Evolutionary conservation across 2,888 invertebrate species (phyloP).

Genomic region (Emmelina monodactyla): DNA sequence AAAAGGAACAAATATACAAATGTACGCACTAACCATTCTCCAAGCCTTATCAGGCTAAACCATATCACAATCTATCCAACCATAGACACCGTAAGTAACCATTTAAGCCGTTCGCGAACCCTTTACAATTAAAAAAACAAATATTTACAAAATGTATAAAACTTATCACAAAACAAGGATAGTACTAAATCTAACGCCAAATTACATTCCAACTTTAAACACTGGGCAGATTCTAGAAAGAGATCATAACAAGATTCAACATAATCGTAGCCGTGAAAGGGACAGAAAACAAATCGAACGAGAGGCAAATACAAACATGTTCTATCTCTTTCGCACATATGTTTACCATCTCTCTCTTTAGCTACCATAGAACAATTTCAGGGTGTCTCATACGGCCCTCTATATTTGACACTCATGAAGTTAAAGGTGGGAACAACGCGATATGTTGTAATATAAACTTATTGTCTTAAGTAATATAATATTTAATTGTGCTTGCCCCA

Average conservation of each 20-base stretch:
- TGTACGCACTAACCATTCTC: constrained; percentile 47
- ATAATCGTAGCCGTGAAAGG: too few species aligned
- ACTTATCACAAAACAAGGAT: constrained; percentile 53
- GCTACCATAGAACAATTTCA: not conserved
- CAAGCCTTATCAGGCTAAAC: constrained; percentile 30
- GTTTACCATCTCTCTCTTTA: too few species aligned
- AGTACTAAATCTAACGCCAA: constrained; percentile 39
- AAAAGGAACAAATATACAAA: constrained; percentile 61
- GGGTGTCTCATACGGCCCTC: too few species aligned
- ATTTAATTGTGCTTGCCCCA: constrained; percentile 56
- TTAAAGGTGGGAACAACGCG: constrained; percentile 46
- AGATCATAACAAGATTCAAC: constrained; percentile 63
- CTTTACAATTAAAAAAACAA: constrained; percentile 25
- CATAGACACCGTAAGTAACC: constrained; percentile 24
- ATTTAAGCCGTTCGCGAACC: constrained; percentile 47
- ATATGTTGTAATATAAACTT: constrained; percentile 57
- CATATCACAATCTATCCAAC: constrained; percentile 50
- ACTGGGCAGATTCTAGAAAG: constrained; percentile 63
- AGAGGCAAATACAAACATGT: too few species aligned
- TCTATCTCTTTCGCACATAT: too few species aligned
- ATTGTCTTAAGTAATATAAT: constrained; percentile 47
- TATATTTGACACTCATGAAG: constrained; percentile 22
- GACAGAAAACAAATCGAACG: too few species aligned
- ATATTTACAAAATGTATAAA: constrained; percentile 55
- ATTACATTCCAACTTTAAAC: constrained; percentile 51